Base-by-base conservation (phyloP, 2,113 vertebrate species). In the Rhinogobius similis region DNA sequence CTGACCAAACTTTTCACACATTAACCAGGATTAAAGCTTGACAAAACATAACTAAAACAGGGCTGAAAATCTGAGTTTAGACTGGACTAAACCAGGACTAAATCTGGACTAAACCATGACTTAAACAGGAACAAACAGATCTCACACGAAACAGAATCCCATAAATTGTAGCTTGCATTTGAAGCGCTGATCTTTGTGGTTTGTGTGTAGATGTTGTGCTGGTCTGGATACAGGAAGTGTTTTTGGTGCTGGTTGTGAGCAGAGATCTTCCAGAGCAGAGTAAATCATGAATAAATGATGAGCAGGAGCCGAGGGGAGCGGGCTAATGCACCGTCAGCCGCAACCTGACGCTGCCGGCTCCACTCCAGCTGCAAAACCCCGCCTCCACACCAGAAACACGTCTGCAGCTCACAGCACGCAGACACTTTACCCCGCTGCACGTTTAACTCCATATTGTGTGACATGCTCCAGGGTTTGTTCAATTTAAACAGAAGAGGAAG, bases 241-340 rank as follows among this genome's bases (percentile, higher is more conserved):
- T 10, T 26, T 43, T 52, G 65, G 73, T 63, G 20, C 36, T 70
- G 58, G 52, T 13, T 21, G n/a, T 26, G 52, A 78, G 83, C 82
- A 68, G 88, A 72, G 70, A 84, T 77, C 82, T 36, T 36, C 9
- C 68, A 74, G 76, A 83, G 82, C 78, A 78, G 78, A 87, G 83
- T 66, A 46, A 72, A 78, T 16, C 78, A 82, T 90, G 68, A 90
- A 90, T 90, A 79, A 90, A 79, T 78, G 75, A 90, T 89, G 89
- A 88, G 79, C 29, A 73, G 55, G 14, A 53, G 69, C 70, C 73
- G 82, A 13, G 70, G 61, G 52, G 41, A 55, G 74, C 21, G 73
- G 73, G 70, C 78, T 70, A 88, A 80, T 82, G 87, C 87, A 73
- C 68, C 4, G 82, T 85, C 77, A 78, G 78, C 77, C 68, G 58